These are phyloP conservation scores for Drosophila pachea DNA, from an alignment of 1,140 invertebrate species.

Conservation along the genomic window DNA sequence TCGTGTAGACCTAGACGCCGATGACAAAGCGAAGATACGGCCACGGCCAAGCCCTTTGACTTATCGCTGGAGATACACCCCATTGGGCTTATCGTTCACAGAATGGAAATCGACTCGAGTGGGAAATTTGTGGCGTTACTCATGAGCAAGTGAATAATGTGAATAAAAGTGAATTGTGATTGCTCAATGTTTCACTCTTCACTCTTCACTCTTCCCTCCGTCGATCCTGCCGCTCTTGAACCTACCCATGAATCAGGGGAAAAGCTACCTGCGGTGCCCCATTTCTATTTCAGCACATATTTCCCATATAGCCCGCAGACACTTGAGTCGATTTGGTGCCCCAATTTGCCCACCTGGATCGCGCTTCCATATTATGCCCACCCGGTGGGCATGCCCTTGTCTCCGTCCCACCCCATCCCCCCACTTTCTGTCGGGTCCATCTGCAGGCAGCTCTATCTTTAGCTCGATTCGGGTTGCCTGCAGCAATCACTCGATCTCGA, in stretches of 20 bases:
- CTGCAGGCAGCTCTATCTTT: too few species aligned
- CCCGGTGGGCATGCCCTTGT: constrained; percentile 39
- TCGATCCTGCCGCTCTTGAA: neutral
- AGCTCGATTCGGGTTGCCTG: constrained; percentile 11
- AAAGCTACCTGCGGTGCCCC: constrained; percentile 11
- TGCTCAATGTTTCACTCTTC: too few species aligned
- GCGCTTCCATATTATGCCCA: constrained; percentile 9
- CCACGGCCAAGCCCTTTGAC: constrained; percentile 30
- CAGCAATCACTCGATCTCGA: constrained; percentile 51
- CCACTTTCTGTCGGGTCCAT: too few species aligned
- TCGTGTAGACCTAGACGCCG: constrained; percentile 28
- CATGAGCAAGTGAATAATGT: too few species aligned
- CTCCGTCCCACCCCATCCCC: neutral
- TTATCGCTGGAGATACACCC: constrained; percentile 8
- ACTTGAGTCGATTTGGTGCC: constrained; percentile 4
- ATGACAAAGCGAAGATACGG: constrained; percentile 37
- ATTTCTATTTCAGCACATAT: constrained; percentile 11
- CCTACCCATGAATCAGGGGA: neutral
- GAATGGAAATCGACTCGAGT: neutral
- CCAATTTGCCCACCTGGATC: constrained; percentile 49
- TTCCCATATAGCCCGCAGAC: neutral
- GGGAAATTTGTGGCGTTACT: too few species aligned
- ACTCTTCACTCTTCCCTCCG: too few species aligned
- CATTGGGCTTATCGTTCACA: constrained; percentile 10
- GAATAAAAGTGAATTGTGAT: too few species aligned